These are phyloP conservation scores for Calyptomena viridis DNA, from an alignment of 2,113 vertebrate genomes.

Conservation along the genomic window DNA sequence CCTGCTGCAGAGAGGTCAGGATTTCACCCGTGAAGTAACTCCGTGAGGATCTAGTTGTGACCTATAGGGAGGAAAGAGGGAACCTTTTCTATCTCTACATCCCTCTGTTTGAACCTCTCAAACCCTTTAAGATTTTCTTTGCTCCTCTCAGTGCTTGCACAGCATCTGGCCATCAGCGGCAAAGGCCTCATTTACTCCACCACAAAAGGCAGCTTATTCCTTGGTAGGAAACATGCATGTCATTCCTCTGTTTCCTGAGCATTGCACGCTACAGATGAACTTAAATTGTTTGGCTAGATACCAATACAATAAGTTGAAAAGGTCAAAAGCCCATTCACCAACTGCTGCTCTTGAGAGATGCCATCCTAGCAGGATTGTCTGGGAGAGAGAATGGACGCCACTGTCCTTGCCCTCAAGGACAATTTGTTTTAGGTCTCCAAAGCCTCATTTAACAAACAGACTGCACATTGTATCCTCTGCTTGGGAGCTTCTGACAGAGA, in stretches of 20 bases:
- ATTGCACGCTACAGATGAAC: background rate
- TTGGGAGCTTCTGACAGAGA: background rate
- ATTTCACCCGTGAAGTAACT: background rate
- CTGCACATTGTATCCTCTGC: background rate
- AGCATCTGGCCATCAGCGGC: constrained; percentile 15
- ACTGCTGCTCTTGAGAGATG: background rate
- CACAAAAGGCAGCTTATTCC: constrained; percentile 47
- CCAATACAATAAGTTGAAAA: constrained; percentile 69
- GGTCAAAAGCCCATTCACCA: constrained; percentile 52
- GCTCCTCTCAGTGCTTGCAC: background rate
- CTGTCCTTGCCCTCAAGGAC: background rate
- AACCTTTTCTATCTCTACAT: background rate
- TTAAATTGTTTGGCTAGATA: constrained; percentile 65
- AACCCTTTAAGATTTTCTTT: constrained; percentile 11
- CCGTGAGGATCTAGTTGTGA: background rate
- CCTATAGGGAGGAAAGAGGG: background rate
- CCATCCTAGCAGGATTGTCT: accelerated
- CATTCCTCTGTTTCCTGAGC: constrained; percentile 14
- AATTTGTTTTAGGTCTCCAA: constrained; percentile 53
- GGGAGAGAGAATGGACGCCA: background rate
- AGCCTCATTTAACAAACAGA: background rate
- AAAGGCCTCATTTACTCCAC: constrained; percentile 9
- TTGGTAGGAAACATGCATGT: constrained; percentile 2
- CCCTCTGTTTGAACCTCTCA: background rate
- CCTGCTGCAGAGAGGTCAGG: background rate